These are phyloP conservation scores for Alligator mississippiensis DNA, from an alignment of 2,113 vertebrate genomes.

Conservation along the genomic window DNA sequence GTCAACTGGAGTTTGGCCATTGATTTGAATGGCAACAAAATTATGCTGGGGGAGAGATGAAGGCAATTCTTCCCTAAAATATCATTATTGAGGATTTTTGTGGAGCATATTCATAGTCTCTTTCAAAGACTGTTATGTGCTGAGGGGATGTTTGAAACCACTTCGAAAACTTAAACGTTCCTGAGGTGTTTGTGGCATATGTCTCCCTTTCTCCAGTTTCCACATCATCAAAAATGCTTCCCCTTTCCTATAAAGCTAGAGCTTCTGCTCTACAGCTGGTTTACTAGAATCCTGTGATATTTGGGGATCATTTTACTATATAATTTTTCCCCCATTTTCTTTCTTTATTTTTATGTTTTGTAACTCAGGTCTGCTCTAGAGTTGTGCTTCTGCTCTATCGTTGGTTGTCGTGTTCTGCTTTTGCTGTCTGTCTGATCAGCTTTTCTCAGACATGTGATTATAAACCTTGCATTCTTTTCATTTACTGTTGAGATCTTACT, in stretches of 20 bases:
- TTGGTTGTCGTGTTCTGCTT: neutral
- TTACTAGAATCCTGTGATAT: neutral
- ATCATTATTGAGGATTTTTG: fast-evolving
- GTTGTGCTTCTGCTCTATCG: neutral
- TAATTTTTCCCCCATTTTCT: neutral
- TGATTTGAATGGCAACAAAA: neutral
- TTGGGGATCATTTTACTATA: neutral
- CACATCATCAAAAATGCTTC: neutral
- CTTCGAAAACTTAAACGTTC: neutral
- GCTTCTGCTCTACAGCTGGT: neutral
- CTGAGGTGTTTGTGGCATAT: neutral
- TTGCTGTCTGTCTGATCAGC: neutral
- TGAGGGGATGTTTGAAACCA: neutral
- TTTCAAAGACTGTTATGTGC: neutral
- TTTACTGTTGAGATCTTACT: neutral
- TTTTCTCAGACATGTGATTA: neutral
- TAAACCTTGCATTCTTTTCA: neutral
- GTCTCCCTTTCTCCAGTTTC: too few relatives aligned
- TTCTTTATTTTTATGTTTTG: neutral
- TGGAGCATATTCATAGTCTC: neutral
- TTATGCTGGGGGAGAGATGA: neutral
- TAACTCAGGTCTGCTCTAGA: neutral
- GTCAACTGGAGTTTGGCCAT: neutral
- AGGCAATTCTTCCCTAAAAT: neutral
- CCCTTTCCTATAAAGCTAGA: neutral